Percentiles rank a stretch among this genome's conserved stretches.
Evolutionary conservation across 2,113 vertebrate species (phyloP).

Genomic region (Ancistrus triradiatus): DNA sequence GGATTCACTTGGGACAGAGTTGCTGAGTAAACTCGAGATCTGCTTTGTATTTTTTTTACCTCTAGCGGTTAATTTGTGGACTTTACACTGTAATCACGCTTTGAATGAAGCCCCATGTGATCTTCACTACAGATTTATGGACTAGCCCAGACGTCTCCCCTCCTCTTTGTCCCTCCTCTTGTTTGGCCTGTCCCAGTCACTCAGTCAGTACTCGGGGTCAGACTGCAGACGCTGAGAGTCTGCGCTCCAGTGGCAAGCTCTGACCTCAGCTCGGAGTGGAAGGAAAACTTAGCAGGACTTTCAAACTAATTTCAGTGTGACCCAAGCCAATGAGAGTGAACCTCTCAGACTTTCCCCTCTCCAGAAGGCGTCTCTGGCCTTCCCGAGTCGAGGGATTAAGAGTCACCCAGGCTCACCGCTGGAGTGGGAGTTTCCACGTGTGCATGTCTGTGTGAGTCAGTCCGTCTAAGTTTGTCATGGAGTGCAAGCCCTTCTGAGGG

Average conservation of each 20-base stretch:
- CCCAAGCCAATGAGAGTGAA: not conserved
- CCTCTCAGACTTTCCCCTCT: slow-evolving; percentile 54
- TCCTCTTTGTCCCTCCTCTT: slow-evolving; percentile 14
- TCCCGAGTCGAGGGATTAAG: slow-evolving; percentile 60
- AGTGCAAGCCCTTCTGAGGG: slow-evolving; percentile 49
- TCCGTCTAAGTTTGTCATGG: slow-evolving; percentile 48
- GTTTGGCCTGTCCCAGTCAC: slow-evolving; percentile 56
- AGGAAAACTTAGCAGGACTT: slow-evolving; percentile 63
- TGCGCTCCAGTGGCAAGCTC: slow-evolving; percentile 74
- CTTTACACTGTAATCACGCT: slow-evolving; percentile 40
- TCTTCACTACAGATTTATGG: slow-evolving; percentile 6
- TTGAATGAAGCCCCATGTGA: slow-evolving; percentile 30
- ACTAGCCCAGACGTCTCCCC: slow-evolving; percentile 6
- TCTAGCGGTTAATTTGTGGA: slow-evolving; percentile 29
- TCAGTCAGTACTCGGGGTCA: not conserved
- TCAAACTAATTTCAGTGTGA: too few species aligned
- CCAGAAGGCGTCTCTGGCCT: slow-evolving; percentile 53
- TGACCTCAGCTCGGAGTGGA: slow-evolving; percentile 72
- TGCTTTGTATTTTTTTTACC: slow-evolving; percentile 39
- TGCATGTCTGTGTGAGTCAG: slow-evolving; percentile 55
- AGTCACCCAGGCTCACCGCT: slow-evolving; percentile 59
- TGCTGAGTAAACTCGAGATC: slow-evolving; percentile 50
- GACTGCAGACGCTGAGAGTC: slow-evolving; percentile 51
- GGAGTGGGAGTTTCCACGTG: slow-evolving; percentile 68
- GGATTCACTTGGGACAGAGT: slow-evolving; percentile 44